These are phyloP conservation scores for Porites divaricata DNA, from an alignment of 92 coral and sea anemone genomes.

Conservation along the genomic window DNA sequence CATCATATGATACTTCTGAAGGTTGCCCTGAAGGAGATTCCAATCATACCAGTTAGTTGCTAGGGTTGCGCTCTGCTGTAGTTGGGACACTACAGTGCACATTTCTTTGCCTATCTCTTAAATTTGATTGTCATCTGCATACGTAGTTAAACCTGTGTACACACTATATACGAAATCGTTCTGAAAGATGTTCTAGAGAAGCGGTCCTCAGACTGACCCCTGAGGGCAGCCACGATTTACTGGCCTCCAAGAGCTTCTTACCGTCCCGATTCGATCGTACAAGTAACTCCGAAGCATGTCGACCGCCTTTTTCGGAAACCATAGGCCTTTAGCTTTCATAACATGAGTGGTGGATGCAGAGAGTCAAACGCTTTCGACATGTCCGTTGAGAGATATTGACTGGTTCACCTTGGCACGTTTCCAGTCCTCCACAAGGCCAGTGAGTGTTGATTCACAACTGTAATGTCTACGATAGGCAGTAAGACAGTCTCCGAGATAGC, in stretches of 20 bases:
- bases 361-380: constrained; percentile 3
- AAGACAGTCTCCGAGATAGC: constrained; percentile 39
- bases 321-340: constrained; percentile 9
- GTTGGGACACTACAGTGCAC: not conserved
- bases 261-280: not conserved
- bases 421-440: constrained; percentile 45
- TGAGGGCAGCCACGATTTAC: not conserved
- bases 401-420: constrained; percentile 19
- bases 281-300: not conserved
- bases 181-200: not conserved
- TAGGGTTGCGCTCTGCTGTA: constrained; percentile 2
- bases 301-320: not conserved
- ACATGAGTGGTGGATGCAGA: constrained; percentile 16
- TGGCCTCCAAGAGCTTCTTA: not conserved
- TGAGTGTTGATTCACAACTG: constrained; percentile 45
- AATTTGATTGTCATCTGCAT: not conserved
- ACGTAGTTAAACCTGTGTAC: not conserved
- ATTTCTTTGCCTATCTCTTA: not conserved
- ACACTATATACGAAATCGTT: not conserved
- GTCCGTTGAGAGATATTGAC: not conserved
- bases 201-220: not conserved
- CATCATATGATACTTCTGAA: not conserved
- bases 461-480: constrained; percentile 40
- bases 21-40: constrained; percentile 21
- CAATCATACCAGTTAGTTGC: constrained; percentile 2